Percentiles rank a stretch among this genome's conserved stretches.
Evolutionary conservation across 2,888 invertebrate genomes (phyloP).

Genomic region (Ormyrus labotus): DNA sequence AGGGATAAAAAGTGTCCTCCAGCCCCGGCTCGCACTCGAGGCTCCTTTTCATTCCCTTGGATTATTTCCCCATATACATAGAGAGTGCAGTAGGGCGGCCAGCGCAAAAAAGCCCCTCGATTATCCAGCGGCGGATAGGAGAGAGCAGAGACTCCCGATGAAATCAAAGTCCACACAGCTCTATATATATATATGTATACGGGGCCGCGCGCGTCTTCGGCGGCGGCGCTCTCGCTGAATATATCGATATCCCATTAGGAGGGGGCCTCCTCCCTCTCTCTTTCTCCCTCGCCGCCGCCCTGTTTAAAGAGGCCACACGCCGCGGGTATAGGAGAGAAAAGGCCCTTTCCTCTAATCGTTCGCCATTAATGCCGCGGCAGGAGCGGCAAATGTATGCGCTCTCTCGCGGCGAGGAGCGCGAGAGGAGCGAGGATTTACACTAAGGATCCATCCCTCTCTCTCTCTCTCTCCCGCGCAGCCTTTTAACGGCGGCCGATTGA

Average conservation of each 20-base stretch:
- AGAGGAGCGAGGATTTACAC: slow-evolving; percentile 29
- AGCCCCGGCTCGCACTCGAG: background rate
- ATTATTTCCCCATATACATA: slow-evolving; percentile 38
- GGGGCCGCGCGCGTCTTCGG: slow-evolving; percentile 54
- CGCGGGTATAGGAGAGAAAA: slow-evolving; percentile 15
- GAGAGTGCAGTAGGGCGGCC: background rate
- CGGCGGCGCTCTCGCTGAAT: slow-evolving; percentile 67
- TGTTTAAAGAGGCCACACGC: slow-evolving; percentile 67
- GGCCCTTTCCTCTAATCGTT: slow-evolving; percentile 62
- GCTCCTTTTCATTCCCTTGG: background rate
- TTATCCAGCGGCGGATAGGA: slow-evolving; percentile 21
- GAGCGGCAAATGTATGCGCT: slow-evolving; percentile 50
- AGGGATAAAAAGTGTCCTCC: too few species aligned
- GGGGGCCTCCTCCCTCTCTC: background rate
- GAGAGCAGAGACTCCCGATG: slow-evolving; percentile 8
- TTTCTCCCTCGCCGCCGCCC: slow-evolving; percentile 37
- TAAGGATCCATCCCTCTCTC: slow-evolving; percentile 29
- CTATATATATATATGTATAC: slow-evolving; percentile 8
- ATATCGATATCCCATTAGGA: slow-evolving; percentile 73
- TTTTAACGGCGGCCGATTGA: too few species aligned
- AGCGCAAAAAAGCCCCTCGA: slow-evolving; percentile 24
- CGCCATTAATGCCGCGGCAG: slow-evolving; percentile 69
- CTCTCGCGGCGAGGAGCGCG: background rate
- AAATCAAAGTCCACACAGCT: background rate
- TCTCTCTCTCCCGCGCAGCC: too few species aligned